A percentile compares a stretch with the other conserved stretches of the same genome.
Conservation (phyloP, 2,888 invertebrate species). For the Dermolepida albohirtum region DNA sequence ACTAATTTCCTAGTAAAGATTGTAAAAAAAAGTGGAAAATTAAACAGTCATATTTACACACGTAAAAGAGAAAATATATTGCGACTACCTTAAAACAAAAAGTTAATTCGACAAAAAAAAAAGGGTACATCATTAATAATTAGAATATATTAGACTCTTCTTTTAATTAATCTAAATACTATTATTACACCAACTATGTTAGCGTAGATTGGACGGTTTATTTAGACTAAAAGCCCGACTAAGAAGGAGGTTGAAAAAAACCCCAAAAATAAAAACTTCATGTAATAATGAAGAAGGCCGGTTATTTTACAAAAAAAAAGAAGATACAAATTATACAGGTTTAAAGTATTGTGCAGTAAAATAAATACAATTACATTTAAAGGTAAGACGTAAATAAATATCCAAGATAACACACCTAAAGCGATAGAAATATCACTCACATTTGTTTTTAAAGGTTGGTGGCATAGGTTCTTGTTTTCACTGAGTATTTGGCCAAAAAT, state of each 20-base stretch:
- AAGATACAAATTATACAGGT: not conserved
- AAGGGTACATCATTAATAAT: constrained; percentile 7
- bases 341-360: too few relatives aligned
- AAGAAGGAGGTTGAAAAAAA: not conserved
- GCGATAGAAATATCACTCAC: too few relatives aligned
- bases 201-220: constrained; percentile 43
- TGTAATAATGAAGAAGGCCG: not conserved
- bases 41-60: constrained; percentile 40
- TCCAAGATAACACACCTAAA: too few relatives aligned
- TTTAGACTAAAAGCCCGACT: constrained; percentile 40
- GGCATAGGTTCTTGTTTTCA: too few relatives aligned
- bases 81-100: too few relatives aligned
- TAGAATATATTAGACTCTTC: constrained; percentile 17
- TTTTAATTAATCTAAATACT: constrained; percentile 40
- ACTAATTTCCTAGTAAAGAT: constrained; percentile 25
- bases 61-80: constrained; percentile 13
- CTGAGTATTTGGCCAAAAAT: too few relatives aligned
- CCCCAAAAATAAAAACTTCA: constrained; percentile 3
- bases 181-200: constrained; percentile 38
- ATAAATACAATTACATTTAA: too few relatives aligned
- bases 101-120: constrained; percentile 7
- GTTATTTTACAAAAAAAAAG: constrained; percentile 8
- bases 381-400: too few relatives aligned
- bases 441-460: too few relatives aligned
- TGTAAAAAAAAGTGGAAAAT: constrained; percentile 20